Evolutionary conservation across 1,140 invertebrate genomes (phyloP), one percentile per base, ranked within the genome.

Genomic region (Drosophila lacertosa): DNA sequence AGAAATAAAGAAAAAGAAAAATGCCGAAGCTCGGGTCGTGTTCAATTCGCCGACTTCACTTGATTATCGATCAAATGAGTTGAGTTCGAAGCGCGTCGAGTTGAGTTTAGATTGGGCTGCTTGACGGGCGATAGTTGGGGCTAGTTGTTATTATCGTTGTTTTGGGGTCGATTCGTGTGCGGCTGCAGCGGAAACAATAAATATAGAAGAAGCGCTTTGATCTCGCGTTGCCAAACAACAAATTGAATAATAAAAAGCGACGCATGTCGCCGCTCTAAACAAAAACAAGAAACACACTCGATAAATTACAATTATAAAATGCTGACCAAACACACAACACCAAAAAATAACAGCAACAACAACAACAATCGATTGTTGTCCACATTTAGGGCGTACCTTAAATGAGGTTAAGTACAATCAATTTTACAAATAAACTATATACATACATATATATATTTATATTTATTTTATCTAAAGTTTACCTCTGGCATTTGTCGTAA

Each of bases 201-300:
- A 88, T 74, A 74, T 74, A 74, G 58, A 62, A 48, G 33, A 55
- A 63, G 48, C 66, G 50, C 66, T 69, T 69, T 69, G 66, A 69
- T 69, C 81, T 72, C 73, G 73, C 80, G 77, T 75, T 86, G 50
- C 71, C 74, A 71, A n/a, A n/a, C n/a, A n/a, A 65, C 77, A 77
- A 86, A 88, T 81, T 82, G 55, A 68, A 71, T 66, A 71, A 74
- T 69, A 39, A 44, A 74, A 44, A 47, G 45, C 62, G 55, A 66
- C 57, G 57, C 54, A 62, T 24, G 67, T 48, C 29, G 42, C 20
- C 51, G 51, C 10, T 37, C 16, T 47, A 42, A 18, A 33, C 18
- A 62, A 51, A 39, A 13, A 29, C n/a, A 40, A 54, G 24, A 33
- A 33, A 16, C 32, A n/a, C n/a, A n/a, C n/a, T n/a, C 37, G 59